Percentiles rank a stretch among this genome's conserved stretches.
Evolutionary conservation across 2,888 invertebrate genomes (phyloP).

Genomic region (Pseudanteris insignis): DNA sequence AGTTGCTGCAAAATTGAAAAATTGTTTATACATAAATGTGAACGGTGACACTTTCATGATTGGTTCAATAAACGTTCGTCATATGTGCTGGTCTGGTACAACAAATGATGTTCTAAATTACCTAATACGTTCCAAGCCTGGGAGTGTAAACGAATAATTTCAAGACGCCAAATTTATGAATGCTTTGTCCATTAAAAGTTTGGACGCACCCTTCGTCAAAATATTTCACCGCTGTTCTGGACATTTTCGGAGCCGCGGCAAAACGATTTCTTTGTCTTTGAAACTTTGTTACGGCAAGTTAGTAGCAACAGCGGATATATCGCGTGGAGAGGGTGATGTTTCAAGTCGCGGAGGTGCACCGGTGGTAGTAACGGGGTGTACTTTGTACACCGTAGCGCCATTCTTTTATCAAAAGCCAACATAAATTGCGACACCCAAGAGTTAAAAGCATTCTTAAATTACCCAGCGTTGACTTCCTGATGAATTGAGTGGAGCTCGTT

Average conservation of each 20-base stretch:
- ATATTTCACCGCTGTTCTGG: conserved; percentile 26
- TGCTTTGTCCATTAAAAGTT: conserved; percentile 28
- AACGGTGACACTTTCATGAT: no score
- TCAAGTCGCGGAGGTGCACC: conserved; percentile 38
- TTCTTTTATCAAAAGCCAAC: conserved; percentile 67
- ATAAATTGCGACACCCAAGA: conserved; percentile 67
- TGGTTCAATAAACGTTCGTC: no score
- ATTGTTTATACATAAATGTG: no score
- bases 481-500: conserved; percentile 65
- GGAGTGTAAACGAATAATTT: conserved; percentile 10
- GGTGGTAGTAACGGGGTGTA: conserved; percentile 51
- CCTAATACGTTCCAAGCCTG: not conserved
- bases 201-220: conserved; percentile 20
- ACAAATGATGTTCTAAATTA: no score
- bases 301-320: conserved; percentile 44
- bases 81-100: no score
- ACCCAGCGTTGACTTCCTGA: conserved; percentile 66
- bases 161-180: conserved; percentile 16
- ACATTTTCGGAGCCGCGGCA: conserved; percentile 26
- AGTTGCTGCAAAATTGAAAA: no score
- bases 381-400: conserved; percentile 57
- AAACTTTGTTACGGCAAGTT: conserved; percentile 36
- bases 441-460: conserved; percentile 68
- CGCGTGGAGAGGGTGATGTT: conserved; percentile 36
- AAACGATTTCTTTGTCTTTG: conserved; percentile 27